A percentile compares a stretch with the other conserved stretches of the same genome.
phyloP scores from a whole-genome alignment of 2,113 vertebrate genomes.

The Phyllostomus hastatus region DNA sequence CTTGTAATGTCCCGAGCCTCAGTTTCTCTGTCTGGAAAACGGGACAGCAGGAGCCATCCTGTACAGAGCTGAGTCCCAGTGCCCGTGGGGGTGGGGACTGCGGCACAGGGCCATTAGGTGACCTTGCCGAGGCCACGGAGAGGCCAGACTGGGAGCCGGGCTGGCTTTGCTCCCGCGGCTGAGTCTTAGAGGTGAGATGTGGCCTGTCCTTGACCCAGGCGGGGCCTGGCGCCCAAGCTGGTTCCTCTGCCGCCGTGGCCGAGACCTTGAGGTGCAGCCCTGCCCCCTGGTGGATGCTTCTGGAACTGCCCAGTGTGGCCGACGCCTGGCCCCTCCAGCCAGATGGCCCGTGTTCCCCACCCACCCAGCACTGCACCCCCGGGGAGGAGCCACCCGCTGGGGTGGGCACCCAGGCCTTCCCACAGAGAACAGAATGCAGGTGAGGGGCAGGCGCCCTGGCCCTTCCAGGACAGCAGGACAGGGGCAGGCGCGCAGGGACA shows the following conservation, averaged over 20 bases:
- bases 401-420: background rate
- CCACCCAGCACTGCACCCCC: background rate
- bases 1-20: background rate
- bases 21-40: background rate
- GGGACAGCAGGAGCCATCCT: rapidly evolving
- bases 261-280: background rate
- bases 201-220: rapidly evolving
- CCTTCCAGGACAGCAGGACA: background rate
- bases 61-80: background rate
- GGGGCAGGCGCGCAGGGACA: background rate
- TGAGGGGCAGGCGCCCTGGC: rapidly evolving
- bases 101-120: background rate
- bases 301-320: background rate
- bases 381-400: background rate
- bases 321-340: no score
- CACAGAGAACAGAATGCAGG: background rate
- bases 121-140: background rate
- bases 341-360: background rate
- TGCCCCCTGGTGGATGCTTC: constrained; percentile 1
- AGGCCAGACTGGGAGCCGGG: background rate
- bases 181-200: rapidly evolving
- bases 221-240: rapidly evolving
- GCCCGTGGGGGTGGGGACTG: background rate
- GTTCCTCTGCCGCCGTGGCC: rapidly evolving
- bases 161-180: background rate